Evolutionary conservation across 35 echinoderm and acorn worm species (phyloP).

Genomic region (Patiria miniata): DNA sequence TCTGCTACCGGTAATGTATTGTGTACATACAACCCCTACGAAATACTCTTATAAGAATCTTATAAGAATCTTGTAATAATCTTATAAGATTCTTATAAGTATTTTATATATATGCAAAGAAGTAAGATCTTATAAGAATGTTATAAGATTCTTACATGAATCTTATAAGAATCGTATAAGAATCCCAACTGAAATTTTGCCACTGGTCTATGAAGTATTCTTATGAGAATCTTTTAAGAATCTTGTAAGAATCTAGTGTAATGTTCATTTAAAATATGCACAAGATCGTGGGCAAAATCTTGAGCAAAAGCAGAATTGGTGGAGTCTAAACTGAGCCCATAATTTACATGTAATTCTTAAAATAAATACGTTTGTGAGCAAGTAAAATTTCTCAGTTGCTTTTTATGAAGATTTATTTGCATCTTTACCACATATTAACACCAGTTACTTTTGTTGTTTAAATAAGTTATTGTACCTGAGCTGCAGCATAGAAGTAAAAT

Average conservation of each 20-base stretch:
- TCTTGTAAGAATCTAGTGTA: too few species aligned
- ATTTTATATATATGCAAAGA: background rate
- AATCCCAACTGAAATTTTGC: too few species aligned
- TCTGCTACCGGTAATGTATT: background rate
- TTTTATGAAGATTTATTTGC: background rate
- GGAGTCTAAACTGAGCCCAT: background rate
- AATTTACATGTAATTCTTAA: background rate
- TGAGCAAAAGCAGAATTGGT: too few species aligned
- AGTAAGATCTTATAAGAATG: too few species aligned
- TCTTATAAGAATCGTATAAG: too few species aligned
- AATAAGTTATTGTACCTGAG: background rate
- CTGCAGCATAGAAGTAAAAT: background rate
- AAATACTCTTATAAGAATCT: constrained; percentile 2
- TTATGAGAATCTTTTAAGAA: too few species aligned
- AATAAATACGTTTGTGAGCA: background rate
- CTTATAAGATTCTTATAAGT: too few species aligned
- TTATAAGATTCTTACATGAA: too few species aligned
- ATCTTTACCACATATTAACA: too few species aligned
- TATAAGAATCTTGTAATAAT: too few species aligned
- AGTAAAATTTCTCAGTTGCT: background rate
- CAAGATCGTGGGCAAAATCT: background rate
- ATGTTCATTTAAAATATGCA: background rate
- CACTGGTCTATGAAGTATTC: too few species aligned
- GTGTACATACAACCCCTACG: background rate
- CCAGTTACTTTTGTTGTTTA: background rate